These are phyloP conservation scores for Dicrostonyx torquatus DNA, from an alignment of 2,797 vertebrate genomes.

Conservation along the genomic window DNA sequence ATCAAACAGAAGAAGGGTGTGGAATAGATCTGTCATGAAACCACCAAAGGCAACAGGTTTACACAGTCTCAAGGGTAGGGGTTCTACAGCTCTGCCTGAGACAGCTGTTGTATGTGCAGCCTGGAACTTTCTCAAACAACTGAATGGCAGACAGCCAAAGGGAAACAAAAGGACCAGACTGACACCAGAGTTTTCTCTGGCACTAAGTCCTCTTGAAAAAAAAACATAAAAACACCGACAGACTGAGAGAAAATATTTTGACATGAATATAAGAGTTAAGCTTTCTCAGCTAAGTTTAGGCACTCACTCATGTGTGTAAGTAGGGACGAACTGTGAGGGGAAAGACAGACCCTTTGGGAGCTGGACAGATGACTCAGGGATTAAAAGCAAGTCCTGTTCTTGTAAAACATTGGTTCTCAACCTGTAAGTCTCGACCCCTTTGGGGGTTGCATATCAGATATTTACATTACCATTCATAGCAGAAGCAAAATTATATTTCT, in stretches of 20 bases:
- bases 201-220: background rate
- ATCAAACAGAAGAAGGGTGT: background rate
- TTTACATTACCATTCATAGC: background rate
- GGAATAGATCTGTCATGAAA: background rate
- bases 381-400: background rate
- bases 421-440: background rate
- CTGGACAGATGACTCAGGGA: background rate
- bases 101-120: background rate
- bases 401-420: background rate
- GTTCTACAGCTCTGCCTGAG: background rate
- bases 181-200: background rate
- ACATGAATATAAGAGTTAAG: background rate
- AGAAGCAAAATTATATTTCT: background rate
- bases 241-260: conserved; percentile 16
- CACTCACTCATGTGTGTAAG: background rate
- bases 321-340: background rate
- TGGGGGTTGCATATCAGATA: background rate
- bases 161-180: background rate
- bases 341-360: background rate
- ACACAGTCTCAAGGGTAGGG: background rate
- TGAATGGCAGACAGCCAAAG: background rate
- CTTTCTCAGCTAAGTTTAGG: background rate
- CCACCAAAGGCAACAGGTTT: background rate
- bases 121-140: background rate
- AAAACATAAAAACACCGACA: background rate